These are phyloP conservation scores for Zonotrichia leucophrys DNA, from an alignment of 2,113 vertebrate species.

Conservation along the genomic window DNA sequence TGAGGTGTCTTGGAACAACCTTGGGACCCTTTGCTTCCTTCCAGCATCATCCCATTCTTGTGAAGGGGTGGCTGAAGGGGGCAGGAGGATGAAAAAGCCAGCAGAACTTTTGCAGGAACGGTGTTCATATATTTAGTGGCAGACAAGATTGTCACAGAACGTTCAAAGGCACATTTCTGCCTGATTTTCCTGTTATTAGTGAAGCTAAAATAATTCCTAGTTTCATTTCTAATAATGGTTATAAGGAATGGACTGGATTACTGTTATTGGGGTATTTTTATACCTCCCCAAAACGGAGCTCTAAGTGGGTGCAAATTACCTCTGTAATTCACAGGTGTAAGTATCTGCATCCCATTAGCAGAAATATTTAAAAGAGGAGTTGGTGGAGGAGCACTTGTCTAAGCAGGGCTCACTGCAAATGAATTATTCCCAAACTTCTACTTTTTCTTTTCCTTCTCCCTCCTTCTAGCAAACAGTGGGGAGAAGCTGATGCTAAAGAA, in stretches of 20 bases:
- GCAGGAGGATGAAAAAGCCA: neutral
- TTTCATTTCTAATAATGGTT: conserved; percentile 1
- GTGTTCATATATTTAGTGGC: neutral
- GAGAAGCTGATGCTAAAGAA: neutral
- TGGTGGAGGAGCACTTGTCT: neutral
- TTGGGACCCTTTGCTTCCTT: neutral
- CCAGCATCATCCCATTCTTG: neutral
- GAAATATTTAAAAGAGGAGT: neutral
- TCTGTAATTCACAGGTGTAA: neutral
- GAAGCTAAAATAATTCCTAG: neutral
- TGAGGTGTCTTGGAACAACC: neutral
- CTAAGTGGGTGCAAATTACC: conserved; percentile 36
- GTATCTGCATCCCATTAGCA: neutral
- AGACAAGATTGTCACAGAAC: neutral
- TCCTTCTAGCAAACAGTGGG: neutral
- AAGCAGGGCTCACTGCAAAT: neutral
- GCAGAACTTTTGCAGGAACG: neutral
- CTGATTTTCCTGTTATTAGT: neutral
- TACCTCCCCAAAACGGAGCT: conserved; percentile 20
- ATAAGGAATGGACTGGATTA: neutral
- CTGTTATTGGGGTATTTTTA: conserved; percentile 3
- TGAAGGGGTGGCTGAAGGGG: neutral
- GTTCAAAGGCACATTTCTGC: neutral
- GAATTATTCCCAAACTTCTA: neutral
- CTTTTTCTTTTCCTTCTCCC: neutral